Conservation (phyloP, 2,888 invertebrate genomes). For the Hypolimnas misippus region DNA sequence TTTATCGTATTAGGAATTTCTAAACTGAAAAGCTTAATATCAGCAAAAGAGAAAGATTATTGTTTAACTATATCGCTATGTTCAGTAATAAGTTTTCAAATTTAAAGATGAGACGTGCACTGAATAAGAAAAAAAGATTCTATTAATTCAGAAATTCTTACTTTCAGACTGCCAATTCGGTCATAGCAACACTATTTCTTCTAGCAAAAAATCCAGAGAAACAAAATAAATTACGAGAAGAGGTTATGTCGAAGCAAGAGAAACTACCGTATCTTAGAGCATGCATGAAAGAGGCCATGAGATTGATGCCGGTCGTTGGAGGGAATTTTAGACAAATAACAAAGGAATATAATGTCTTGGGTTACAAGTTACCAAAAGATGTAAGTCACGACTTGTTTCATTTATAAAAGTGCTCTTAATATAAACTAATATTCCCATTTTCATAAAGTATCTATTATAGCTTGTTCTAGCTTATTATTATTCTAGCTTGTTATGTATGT, state of each 20-base stretch:
- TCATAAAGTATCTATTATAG: no score
- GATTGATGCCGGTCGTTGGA: conserved; percentile 84
- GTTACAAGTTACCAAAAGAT: conserved; percentile 85
- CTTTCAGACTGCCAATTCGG: conserved; percentile 82
- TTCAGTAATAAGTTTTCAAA: background rate
- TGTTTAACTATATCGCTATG: background rate
- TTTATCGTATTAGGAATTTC: no score
- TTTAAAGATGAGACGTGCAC: background rate
- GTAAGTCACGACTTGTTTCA: conserved; percentile 59
- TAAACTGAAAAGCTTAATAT: no score
- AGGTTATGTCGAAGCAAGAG: conserved; percentile 65
- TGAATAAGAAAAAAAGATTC: background rate
- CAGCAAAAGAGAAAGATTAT: no score
- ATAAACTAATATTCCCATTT: no score
- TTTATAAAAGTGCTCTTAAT: no score
- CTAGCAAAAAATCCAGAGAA: conserved; percentile 85
- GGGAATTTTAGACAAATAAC: conserved; percentile 82
- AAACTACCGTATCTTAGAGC: conserved; percentile 86
- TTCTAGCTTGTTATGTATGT: no score
- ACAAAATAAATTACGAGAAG: conserved; percentile 85
- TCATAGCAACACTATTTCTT: conserved; percentile 83
- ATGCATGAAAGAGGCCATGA: conserved; percentile 88
- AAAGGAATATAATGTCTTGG: conserved; percentile 84
- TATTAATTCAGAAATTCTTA: conserved; percentile 46
- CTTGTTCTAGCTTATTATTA: no score